Evolutionary conservation across 2,888 invertebrate species (phyloP).

Genomic region (Agrotis puta): DNA sequence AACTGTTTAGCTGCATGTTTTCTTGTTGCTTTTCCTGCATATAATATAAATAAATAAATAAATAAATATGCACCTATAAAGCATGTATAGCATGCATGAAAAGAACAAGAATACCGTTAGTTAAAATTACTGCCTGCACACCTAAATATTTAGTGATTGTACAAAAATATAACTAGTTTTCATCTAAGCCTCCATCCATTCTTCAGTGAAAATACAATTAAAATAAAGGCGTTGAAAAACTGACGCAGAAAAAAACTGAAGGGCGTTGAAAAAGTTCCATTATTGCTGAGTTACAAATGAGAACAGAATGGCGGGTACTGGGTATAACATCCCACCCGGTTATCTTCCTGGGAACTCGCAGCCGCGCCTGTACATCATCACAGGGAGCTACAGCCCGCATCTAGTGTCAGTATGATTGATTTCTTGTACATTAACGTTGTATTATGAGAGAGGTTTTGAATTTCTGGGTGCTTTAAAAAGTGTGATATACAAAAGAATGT

Average conservation of each 20-base stretch:
- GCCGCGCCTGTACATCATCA: constrained; percentile 66
- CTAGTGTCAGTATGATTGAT: constrained; percentile 65
- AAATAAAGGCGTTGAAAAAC: constrained; percentile 81
- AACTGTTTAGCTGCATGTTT: no score
- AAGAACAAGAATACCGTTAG: no score
- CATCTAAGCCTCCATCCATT: constrained; percentile 49
- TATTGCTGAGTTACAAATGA: constrained; percentile 87
- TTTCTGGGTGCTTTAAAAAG: constrained; percentile 32
- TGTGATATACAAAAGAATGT: constrained; percentile 3
- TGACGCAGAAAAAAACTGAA: constrained; percentile 85
- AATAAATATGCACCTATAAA: no score
- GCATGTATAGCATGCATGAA: no score
- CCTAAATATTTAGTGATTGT: no score
- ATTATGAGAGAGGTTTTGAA: constrained; percentile 34
- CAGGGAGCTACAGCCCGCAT: constrained; percentile 48
- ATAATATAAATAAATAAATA: no score
- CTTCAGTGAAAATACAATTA: constrained; percentile 80
- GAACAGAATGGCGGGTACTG: constrained; percentile 70
- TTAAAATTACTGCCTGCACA: no score
- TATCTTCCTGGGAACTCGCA: constrained; percentile 80
- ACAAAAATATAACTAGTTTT: neutral
- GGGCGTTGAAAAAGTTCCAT: constrained; percentile 84
- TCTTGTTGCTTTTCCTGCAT: no score
- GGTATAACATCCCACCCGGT: constrained; percentile 64
- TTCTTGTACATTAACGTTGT: constrained; percentile 60